Conservation (phyloP, 2,797 vertebrate genomes). For the Argyrosomus regius region DNA sequence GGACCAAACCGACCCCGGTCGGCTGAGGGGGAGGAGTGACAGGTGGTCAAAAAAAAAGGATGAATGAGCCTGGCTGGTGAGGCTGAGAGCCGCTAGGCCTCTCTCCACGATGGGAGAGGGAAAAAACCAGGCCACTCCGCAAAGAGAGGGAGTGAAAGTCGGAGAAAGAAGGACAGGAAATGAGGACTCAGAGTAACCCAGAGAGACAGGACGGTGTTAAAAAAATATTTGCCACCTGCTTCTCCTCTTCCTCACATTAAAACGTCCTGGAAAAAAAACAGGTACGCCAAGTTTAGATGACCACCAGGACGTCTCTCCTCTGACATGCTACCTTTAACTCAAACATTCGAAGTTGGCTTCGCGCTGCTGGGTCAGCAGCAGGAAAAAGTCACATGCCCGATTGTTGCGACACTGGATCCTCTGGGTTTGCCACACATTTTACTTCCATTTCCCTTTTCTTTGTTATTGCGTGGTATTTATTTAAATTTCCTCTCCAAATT, state of each 20-base stretch:
- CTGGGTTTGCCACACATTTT: slow-evolving; percentile 21
- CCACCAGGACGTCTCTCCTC: slow-evolving; percentile 10
- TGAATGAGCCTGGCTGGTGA: slow-evolving; percentile 62
- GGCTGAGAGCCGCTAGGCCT: slow-evolving; percentile 51
- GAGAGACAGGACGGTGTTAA: slow-evolving; percentile 33
- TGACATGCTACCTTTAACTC: neutral
- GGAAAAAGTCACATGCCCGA: slow-evolving; percentile 32
- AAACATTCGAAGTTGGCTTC: slow-evolving; percentile 18
- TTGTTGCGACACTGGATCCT: slow-evolving; percentile 39
- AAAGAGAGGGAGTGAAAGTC: slow-evolving; percentile 12
- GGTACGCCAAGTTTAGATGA: slow-evolving; percentile 26
- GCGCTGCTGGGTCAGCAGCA: slow-evolving; percentile 60
- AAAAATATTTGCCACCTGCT: slow-evolving; percentile 37
- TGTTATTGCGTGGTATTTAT: neutral
- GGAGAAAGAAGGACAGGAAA: slow-evolving; percentile 50
- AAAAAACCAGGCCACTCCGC: slow-evolving; percentile 69
- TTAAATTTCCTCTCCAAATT: neutral
- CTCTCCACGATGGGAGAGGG: slow-evolving; percentile 44
- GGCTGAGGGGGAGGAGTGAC: slow-evolving; percentile 56
- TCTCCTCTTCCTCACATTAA: neutral
- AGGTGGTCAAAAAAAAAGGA: slow-evolving; percentile 68
- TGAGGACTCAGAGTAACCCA: slow-evolving; percentile 44
- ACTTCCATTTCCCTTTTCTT: slow-evolving; percentile 52
- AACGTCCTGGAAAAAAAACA: neutral
- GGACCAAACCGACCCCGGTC: slow-evolving; percentile 47